Evolutionary conservation across 2,888 invertebrate genomes (phyloP), one percentile per base, ranked within the genome.

Genomic region (Drosophila limbata): DNA sequence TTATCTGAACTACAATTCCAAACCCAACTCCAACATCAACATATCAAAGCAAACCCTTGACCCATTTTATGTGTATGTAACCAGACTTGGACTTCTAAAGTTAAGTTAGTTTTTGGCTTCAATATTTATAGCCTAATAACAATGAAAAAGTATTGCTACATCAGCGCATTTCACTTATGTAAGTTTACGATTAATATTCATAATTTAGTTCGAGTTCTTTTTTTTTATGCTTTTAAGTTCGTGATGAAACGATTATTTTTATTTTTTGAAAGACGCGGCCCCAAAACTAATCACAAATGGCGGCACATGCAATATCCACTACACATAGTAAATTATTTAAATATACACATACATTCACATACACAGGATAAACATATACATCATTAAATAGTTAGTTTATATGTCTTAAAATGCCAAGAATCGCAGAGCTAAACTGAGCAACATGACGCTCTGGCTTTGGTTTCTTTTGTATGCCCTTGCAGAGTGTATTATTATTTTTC

Each of bases 71-170:
- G 45, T 59, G 53, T 69, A 51, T 59, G 53, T 69, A 51, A 72
- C 57, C 65, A 57, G 68, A 79, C 60, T 69, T 73, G 69, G 77
- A 80, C 77, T 77, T 68, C 59, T 59, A 42, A 59, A 64, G 56
- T 76, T 69, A 64, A 60, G 68, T 63, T 71, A 66, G 59, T 62
- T 68, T 60, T 69, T 66, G 63, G 76, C 61, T 69, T 76, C 81
- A 74, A 75, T 72, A 78, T 83, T 78, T 66, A 87, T 87, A 78
- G 84, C 81, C 88, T 88, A 86, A 84, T 88, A 86, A 84, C 84
- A 84, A 75, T 81, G 87, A 84, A 75, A 81, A 87, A 67, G 73
- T 61, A 21, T 64, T 33, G 13, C 42, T 59, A 55, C 67, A 65
- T 62, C 60, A 69, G 66, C 79, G 63, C 28, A 51, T 71, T 57